Conservation (phyloP, 2,797 vertebrate genomes). For the Peromyscus melanophrys region DNA sequence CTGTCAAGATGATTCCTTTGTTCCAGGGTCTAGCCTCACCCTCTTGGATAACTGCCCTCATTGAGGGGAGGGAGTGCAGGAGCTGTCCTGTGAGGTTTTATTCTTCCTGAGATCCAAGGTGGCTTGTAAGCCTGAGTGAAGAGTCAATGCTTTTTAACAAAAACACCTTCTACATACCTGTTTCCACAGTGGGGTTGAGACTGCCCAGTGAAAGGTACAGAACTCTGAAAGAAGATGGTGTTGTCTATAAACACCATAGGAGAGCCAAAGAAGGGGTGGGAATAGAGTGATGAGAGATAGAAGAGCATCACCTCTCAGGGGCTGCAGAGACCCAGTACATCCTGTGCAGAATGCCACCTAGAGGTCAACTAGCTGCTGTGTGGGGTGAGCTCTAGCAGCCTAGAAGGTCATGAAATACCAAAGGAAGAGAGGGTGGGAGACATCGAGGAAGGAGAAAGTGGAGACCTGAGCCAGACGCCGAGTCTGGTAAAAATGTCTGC, state of each 20-base stretch:
- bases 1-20: neutral
- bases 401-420: neutral
- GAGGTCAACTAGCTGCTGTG: neutral
- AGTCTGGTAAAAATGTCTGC: neutral
- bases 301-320: accelerated
- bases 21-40: neutral
- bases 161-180: neutral
- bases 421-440: neutral
- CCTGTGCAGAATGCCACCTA: no score
- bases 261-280: neutral
- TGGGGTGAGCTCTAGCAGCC: neutral
- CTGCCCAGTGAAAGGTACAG: neutral
- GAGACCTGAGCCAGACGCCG: neutral
- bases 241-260: neutral
- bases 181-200: neutral
- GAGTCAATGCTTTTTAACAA: neutral
- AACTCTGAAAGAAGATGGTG: neutral
- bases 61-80: accelerated
- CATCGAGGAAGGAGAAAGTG: neutral
- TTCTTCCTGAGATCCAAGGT: neutral
- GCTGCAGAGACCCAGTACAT: neutral
- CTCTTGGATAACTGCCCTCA: neutral
- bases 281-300: neutral
- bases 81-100: no score
- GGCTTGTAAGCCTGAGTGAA: no score